Conservation (phyloP, 2,113 vertebrate genomes). For the Rhinopomastus cyanomelas region DNA sequence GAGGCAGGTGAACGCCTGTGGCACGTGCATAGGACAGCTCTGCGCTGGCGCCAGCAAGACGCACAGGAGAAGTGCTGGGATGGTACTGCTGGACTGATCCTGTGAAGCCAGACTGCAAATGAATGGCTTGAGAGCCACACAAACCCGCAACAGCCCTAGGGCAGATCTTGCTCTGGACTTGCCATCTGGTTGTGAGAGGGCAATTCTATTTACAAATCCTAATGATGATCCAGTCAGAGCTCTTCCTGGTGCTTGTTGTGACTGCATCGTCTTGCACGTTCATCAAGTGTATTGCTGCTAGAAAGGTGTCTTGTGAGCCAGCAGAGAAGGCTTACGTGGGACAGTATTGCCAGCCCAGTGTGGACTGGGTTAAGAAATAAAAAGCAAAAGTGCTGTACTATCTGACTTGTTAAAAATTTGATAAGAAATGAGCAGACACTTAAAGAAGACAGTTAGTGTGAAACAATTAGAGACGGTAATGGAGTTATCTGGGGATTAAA, state of each 20-base stretch:
- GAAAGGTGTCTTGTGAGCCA: background rate
- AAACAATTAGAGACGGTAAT: background rate
- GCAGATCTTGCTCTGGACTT: background rate
- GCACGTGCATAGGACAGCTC: fast-evolving
- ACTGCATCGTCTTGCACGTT: fast-evolving
- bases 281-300: background rate
- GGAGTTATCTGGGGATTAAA: background rate
- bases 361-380: background rate
- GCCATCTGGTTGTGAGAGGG: background rate
- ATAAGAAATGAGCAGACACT: background rate
- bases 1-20: background rate
- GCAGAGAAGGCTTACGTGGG: too few species aligned
- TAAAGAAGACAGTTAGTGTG: background rate
- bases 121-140: background rate
- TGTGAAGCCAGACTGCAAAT: background rate
- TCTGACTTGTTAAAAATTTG: background rate
- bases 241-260: background rate
- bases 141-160: background rate
- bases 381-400: background rate
- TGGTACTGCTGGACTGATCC: background rate
- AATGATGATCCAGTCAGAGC: fast-evolving
- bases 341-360: background rate
- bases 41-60: background rate
- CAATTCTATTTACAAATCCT: background rate
- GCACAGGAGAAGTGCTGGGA: background rate